phyloP scores from a whole-genome alignment of 2,888 invertebrate species.

The Schizotus pectinicornis region DNA sequence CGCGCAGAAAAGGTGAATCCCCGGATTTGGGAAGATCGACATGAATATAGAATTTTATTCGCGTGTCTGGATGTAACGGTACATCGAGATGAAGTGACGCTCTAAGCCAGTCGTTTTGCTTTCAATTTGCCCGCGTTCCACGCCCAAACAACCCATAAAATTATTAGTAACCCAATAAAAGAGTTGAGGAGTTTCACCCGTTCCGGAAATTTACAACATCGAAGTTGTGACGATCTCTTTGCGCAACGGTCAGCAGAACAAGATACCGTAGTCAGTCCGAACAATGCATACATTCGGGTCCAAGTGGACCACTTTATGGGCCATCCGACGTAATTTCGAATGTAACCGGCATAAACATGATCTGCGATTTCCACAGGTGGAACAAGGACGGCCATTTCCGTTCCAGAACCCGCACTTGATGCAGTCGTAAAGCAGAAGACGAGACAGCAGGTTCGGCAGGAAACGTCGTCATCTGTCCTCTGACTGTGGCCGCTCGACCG shows the following conservation, averaged over 20 bases:
- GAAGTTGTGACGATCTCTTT: no score
- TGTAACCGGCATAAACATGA: slow-evolving; percentile 3
- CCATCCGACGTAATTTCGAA: slow-evolving; percentile 7
- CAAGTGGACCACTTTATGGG: slow-evolving; percentile 22
- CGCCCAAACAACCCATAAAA: no score
- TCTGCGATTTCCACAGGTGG: slow-evolving; percentile 8
- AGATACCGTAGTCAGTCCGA: slow-evolving; percentile 9
- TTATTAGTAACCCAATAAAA: no score
- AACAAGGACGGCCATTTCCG: slow-evolving; percentile 11
- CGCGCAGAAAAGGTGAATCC: slow-evolving; percentile 1
- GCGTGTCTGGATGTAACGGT: no score
- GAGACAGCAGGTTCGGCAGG: slow-evolving; percentile 37
- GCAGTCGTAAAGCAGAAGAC: slow-evolving; percentile 42
- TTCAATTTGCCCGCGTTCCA: no score
- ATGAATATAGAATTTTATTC: slow-evolving; percentile 8
- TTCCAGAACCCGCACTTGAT: slow-evolving; percentile 32
- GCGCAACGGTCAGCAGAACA: slow-evolving; percentile 18
- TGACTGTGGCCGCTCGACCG: slow-evolving; percentile 15
- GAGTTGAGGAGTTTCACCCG: no score
- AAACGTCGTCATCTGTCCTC: slow-evolving; percentile 42
- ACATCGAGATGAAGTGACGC: no score
- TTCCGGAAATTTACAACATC: no score
- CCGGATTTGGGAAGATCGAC: not conserved
- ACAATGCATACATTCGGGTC: slow-evolving; percentile 24
- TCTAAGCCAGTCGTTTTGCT: no score